These are phyloP conservation scores for Nemopilema nomurai DNA, from an alignment of 30 jellyfish, hydroid and myxozoan species.

Conservation along the genomic window DNA sequence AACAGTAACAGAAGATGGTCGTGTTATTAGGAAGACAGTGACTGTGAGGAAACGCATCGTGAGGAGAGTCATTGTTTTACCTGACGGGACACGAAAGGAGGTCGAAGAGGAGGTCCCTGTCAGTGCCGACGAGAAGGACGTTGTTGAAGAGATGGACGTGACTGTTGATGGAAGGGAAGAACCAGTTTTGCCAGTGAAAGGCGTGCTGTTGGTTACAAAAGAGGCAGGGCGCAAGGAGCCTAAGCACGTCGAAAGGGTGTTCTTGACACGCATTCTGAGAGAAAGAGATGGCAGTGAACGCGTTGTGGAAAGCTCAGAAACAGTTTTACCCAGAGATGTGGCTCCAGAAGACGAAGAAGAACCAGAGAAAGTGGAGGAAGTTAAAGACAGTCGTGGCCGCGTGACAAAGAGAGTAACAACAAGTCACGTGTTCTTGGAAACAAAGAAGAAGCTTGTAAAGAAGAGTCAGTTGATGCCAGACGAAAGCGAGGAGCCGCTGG, in stretches of 20 bases:
- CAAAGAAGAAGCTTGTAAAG: constrained; percentile 45
- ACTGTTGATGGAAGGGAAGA: constrained; percentile 5
- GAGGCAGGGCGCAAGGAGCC: constrained; percentile 47
- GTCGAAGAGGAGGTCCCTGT: constrained; percentile 79
- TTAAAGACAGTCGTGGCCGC: constrained; percentile 41
- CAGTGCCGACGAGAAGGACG: constrained; percentile 12
- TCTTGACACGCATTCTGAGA: constrained; percentile 65
- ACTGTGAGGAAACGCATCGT: constrained; percentile 64
- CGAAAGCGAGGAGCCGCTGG: constrained; percentile 46
- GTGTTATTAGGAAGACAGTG: constrained; percentile 46
- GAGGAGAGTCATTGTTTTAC: constrained; percentile 55
- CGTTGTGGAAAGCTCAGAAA: constrained; percentile 68
- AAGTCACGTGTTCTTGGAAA: constrained; percentile 38
- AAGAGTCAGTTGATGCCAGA: constrained; percentile 55
- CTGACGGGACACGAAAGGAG: constrained; percentile 81
- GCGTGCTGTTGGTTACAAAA: constrained; percentile 16
- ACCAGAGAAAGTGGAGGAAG: constrained; percentile 30
- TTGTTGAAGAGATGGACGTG: not conserved
- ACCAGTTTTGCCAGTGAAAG: constrained; percentile 53
- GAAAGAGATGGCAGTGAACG: constrained; percentile 76
- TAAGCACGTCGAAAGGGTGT: constrained; percentile 72
- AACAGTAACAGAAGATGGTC: constrained; percentile 15
- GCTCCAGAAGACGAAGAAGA: constrained; percentile 58
- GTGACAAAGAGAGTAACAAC: constrained; percentile 43
- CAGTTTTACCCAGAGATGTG: constrained; percentile 58